phyloP scores from a whole-genome alignment of 2,113 vertebrate genomes.

The Calypte anna region DNA sequence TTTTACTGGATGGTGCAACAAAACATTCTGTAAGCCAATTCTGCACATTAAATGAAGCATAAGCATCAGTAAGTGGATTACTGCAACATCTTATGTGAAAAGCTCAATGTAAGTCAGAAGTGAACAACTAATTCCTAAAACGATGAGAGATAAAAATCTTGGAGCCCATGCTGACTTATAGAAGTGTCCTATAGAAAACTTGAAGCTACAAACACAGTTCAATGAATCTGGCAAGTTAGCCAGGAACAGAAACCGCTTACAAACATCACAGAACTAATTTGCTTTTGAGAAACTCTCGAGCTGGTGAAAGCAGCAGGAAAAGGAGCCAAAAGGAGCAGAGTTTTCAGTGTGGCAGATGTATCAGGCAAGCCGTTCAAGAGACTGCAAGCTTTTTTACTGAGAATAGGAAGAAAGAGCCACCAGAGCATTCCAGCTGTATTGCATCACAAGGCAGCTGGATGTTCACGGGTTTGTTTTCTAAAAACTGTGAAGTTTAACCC shows the following conservation, averaged over 20 bases:
- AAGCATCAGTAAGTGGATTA: background rate
- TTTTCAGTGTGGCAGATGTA: background rate
- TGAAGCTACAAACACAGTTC: background rate
- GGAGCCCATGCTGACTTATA: background rate
- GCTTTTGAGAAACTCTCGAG: background rate
- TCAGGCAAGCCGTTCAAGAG: background rate
- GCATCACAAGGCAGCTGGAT: slow-evolving; percentile 58
- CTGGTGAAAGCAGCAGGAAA: slow-evolving; percentile 8
- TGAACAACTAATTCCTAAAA: background rate
- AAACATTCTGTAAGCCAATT: background rate
- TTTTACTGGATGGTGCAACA: background rate
- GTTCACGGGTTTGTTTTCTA: background rate
- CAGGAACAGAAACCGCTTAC: background rate
- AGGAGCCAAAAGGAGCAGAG: background rate
- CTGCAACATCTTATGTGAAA: background rate
- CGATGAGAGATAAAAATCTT: background rate
- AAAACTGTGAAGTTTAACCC: background rate
- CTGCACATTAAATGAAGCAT: background rate
- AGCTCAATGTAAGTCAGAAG: background rate
- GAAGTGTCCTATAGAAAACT: background rate
- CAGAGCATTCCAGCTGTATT: slow-evolving; percentile 46
- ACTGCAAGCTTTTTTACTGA: background rate
- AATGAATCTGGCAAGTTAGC: background rate
- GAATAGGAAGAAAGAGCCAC: background rate
- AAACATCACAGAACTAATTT: background rate